Evolutionary conservation across 2,113 vertebrate species (phyloP).

Genomic region (Astur gentilis): DNA sequence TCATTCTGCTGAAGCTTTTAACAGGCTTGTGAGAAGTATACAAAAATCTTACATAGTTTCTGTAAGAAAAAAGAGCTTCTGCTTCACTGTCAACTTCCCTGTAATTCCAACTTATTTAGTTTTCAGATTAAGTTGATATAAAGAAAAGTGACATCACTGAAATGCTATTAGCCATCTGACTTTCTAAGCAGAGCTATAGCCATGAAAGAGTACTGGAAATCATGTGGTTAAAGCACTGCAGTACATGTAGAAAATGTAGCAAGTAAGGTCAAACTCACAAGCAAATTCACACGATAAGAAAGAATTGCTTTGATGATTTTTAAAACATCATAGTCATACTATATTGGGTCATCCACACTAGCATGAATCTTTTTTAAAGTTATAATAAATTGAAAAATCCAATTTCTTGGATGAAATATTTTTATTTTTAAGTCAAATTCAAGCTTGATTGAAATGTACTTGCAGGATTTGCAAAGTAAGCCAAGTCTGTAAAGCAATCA

Average conservation of each 20-base stretch:
- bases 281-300: conserved; percentile 30
- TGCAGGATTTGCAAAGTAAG: conserved; percentile 50
- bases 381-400: conserved; percentile 57
- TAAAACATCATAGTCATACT: conserved; percentile 24
- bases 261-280: conserved; percentile 43
- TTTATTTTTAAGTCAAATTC: conserved; percentile 63
- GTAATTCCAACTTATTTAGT: neutral
- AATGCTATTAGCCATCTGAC: conserved; percentile 1
- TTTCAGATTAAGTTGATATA: neutral
- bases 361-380: conserved; percentile 43
- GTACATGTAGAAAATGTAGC: neutral
- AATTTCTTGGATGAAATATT: conserved; percentile 68
- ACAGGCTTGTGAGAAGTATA: neutral
- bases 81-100: neutral
- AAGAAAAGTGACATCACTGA: neutral
- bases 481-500: conserved; percentile 54
- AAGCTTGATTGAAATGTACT: conserved; percentile 53
- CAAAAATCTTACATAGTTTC: neutral
- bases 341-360: conserved; percentile 34
- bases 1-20: neutral
- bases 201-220: conserved; percentile 13
- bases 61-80: neutral
- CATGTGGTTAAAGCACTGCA: neutral
- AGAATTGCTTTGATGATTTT: conserved; percentile 49
- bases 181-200: neutral